Evolutionary conservation across 2,888 invertebrate genomes (phyloP).

Genomic region (Sericinus montela): DNA sequence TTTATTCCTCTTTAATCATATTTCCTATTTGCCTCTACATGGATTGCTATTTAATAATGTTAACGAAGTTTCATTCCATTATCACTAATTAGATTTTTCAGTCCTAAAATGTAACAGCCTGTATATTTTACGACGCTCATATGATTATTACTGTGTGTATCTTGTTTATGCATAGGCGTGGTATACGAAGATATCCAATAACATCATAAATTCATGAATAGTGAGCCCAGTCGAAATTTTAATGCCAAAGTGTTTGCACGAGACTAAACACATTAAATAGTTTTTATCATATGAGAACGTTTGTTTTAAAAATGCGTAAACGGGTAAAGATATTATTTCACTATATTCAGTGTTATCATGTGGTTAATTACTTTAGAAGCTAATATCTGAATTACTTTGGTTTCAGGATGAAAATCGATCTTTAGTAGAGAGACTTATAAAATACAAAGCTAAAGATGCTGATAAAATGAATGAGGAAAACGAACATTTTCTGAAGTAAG

Average conservation of each 20-base stretch:
- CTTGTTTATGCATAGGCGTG: conserved; percentile 42
- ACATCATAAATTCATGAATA: conserved; percentile 51
- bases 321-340: conserved; percentile 9
- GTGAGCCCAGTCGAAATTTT: conserved; percentile 50
- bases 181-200: conserved; percentile 32
- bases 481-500: conserved; percentile 94
- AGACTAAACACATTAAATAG: background rate
- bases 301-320: conserved; percentile 15
- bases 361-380: background rate
- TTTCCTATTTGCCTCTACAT: background rate
- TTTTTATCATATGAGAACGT: background rate
- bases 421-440: conserved; percentile 91
- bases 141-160: conserved; percentile 55
- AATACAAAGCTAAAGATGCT: conserved; percentile 95
- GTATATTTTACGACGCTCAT: conserved; percentile 60
- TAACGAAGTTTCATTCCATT: conserved; percentile 16
- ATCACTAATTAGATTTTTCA: conserved; percentile 2
- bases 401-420: conserved; percentile 92
- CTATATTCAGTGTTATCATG: background rate
- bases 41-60: background rate
- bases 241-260: conserved; percentile 31
- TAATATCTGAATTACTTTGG: conserved; percentile 25
- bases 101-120: conserved; percentile 45
- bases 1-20: too few species aligned
- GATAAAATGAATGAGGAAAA: conserved; percentile 98